Percentiles rank a stretch among this genome's conserved stretches.
Evolutionary conservation across 2,797 vertebrate species (phyloP).

Genomic region (Trichosurus vulpecula): DNA sequence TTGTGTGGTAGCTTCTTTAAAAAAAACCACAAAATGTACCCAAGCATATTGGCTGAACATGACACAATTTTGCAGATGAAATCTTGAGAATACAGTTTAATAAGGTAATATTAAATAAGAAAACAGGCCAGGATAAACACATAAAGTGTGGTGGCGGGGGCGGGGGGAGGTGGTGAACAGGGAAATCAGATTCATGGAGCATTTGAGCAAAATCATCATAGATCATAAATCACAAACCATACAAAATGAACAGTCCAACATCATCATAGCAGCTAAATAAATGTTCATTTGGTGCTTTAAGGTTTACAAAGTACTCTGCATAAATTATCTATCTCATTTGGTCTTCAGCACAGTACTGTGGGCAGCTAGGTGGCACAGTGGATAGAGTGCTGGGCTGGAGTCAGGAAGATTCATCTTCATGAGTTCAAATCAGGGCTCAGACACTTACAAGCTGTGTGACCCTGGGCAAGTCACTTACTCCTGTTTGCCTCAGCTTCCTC

Average conservation of each 20-base stretch:
- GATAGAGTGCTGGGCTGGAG: background rate
- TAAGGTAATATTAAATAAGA: background rate
- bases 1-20: conserved; percentile 17
- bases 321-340: background rate
- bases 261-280: background rate
- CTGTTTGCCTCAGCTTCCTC: too few species aligned
- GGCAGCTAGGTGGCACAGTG: background rate
- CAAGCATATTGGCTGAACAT: conserved; percentile 15
- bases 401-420: background rate
- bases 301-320: background rate
- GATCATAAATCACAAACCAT: background rate
- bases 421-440: background rate
- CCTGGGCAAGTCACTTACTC: background rate
- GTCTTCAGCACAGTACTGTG: background rate
- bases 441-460: background rate
- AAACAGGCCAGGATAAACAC: background rate
- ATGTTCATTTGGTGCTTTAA: background rate
- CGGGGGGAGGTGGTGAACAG: too few species aligned
- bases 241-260: background rate
- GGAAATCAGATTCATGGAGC: background rate
- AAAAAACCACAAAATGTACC: conserved; percentile 33
- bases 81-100: background rate
- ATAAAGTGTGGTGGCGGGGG: background rate
- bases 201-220: conserved; percentile 9
- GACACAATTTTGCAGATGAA: background rate